Evolutionary conservation across 2,797 vertebrate genomes (phyloP).

Genomic region (Malacoraja senta): DNA sequence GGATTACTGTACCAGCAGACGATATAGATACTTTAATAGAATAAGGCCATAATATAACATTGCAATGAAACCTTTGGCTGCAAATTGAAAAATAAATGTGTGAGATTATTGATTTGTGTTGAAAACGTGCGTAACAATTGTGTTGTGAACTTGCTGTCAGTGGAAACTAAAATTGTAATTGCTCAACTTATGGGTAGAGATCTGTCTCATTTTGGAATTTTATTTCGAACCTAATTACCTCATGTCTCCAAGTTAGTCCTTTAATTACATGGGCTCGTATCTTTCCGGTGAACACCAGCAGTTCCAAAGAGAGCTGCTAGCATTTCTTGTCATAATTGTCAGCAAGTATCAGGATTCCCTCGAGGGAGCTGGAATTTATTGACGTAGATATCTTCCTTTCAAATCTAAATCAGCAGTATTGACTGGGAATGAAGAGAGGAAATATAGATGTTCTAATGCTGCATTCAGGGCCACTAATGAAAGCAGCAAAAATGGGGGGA

Average conservation of each 20-base stretch:
- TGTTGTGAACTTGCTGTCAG: not conserved
- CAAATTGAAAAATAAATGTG: not conserved
- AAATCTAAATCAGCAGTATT: no score
- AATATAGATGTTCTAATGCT: no score
- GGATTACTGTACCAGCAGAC: not conserved
- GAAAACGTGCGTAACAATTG: not conserved
- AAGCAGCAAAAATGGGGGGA: no score
- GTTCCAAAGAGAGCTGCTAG: no score
- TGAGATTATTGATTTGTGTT: not conserved
- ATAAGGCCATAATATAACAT: not conserved
- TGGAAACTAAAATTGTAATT: no score
- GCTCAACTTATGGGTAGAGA: not conserved
- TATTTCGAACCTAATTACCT: not conserved
- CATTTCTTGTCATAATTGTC: no score
- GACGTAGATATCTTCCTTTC: no score
- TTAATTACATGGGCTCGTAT: not conserved
- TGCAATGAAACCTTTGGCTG: not conserved
- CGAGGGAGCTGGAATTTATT: no score
- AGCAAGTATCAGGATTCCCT: no score
- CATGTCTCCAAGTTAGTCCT: not conserved
- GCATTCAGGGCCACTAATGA: no score
- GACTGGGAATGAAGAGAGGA: no score
- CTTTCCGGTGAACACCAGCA: no score
- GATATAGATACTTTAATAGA: not conserved
- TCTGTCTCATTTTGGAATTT: not conserved